Base-by-base conservation (phyloP, 2,797 vertebrate species). In the Propithecus deckenii region DNA sequence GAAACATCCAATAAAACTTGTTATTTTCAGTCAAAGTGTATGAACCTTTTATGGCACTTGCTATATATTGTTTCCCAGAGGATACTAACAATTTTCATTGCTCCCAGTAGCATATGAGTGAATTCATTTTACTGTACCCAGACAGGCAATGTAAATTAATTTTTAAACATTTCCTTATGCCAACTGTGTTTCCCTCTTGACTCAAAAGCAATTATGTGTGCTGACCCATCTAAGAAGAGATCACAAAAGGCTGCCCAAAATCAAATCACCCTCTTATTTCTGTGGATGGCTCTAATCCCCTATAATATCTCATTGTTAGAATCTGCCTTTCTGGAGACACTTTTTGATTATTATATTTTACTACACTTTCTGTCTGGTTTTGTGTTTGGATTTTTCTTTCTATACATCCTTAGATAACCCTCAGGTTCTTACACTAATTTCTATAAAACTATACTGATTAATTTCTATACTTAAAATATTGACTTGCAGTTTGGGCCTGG, bases 121-220 rank as follows among this genome's bases (percentile, higher is more conserved):
- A 89, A 96, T 89, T 94, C 76, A 94, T 91, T 97, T 97, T 95
- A 95, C 23, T 91, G 52, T 4, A 57, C 75, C 78, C 84, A 89
- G 35, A 87, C 41, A 96, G 79, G 43, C 79, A 41, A 67, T 85
- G 63, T 76, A 93, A 91, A 96, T 95, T 95, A 96, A 95, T 95
- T 95, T 96, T 96, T 94, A 94, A 96, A 89, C 7, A 38, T 89
- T 96, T 92, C 30, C 46, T 92, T 93, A 76, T 48, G 65, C 43
- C 69, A 96, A 23, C 71, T 50, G 43, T 79, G 55, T 50, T 94
- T 89, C 25, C n/a, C 32, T 75, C 46, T 30, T 30, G 48, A 83
- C 20, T 65, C 35, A n/a, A 91, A 92, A 87, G 59, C 41, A 72
- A 28, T 93, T 91, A 4, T 18, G 4, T 72, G 41, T 87, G 35